Base-by-base conservation (phyloP, 2,888 invertebrate species). In the Mylabris sibirica region DNA sequence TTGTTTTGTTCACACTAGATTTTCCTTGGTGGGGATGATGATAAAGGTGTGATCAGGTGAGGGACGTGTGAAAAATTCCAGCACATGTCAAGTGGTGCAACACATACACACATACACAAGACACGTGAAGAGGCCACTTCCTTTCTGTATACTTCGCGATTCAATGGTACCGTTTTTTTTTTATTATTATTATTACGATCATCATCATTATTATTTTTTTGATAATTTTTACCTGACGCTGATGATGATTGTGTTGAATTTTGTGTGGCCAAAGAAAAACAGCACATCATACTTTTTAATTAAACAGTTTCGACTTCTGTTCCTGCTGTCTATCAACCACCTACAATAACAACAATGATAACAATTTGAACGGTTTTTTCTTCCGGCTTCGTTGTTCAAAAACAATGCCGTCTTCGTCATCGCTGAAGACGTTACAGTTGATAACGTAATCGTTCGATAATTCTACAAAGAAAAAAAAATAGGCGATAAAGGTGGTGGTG, bases 81-180 rank as follows among this genome's bases (percentile, higher is more conserved):
- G 80, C 82, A 81, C 79, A 82, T 79, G 81, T 81, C 82, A 82
- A 80, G 81, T 77, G 80, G 75, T 78, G 76, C 78, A n/a, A n/a
- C n/a, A n/a, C n/a, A n/a, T n/a, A n/a, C n/a, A n/a, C n/a, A 20
- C 49, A 20, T 22, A 3, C 22, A 79, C 77, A 76, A 76, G 63
- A 68, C 73, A 80, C 77, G 60, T 60, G 60, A 60, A 70, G 72
- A 44, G 71, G 64, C 68, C 72, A 81, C 77, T 81, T 81, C 81
- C 81, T 82, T 79, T 77, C 72, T 30, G 30, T 30, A 30, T 30
- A 8, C 30, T 74, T 75, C 69, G 53, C 70, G 64, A 72, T 74
- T 74, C 74, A 74, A 79, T 78, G 77, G 76, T 72, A 78, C 76
- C 79, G 78, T 81, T 80, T 44, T 44, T 44, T 38, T 38, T 14